phyloP scores from a whole-genome alignment of 2,888 invertebrate species.

The Hyles lineata region DNA sequence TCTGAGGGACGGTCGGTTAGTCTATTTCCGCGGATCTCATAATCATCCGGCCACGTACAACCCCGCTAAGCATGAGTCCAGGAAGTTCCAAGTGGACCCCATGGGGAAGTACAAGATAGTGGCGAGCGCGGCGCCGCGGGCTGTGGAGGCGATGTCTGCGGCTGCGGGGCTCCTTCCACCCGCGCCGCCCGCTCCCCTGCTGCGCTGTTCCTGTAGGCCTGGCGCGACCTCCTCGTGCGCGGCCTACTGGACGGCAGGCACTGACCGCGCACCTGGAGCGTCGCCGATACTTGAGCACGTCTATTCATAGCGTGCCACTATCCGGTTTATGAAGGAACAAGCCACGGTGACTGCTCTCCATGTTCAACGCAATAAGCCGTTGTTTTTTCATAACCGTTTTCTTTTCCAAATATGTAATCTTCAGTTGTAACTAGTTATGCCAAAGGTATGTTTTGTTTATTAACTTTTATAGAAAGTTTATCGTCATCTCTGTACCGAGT shows the following conservation, averaged over 20 bases:
- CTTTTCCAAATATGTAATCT: constrained; percentile 39
- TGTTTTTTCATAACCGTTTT: constrained; percentile 41
- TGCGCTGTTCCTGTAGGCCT: constrained; percentile 79
- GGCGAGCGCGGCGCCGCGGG: constrained; percentile 57
- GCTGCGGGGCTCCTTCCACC: constrained; percentile 62
- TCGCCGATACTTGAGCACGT: constrained; percentile 52
- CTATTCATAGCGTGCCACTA: constrained; percentile 16
- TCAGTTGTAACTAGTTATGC: constrained; percentile 45
- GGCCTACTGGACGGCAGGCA: constrained; percentile 73
- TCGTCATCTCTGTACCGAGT: constrained; percentile 16
- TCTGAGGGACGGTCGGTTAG: constrained; percentile 76
- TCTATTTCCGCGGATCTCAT: constrained; percentile 78
- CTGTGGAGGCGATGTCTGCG: constrained; percentile 46
- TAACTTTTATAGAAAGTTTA: constrained; percentile 22
- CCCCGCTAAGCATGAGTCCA: constrained; percentile 76
- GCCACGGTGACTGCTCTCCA: constrained; percentile 30
- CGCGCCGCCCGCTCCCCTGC: constrained; percentile 74
- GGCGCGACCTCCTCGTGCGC: constrained; percentile 83
- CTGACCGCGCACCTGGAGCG: constrained; percentile 71
- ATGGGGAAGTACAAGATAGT: constrained; percentile 83
- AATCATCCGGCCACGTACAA: constrained; percentile 80
- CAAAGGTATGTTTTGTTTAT: constrained; percentile 28
- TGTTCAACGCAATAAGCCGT: constrained; percentile 32
- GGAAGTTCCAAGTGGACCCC: constrained; percentile 78
- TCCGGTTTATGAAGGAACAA: constrained; percentile 37